These are phyloP conservation scores for Metalampra italica DNA, from an alignment of 2,888 invertebrate species.

Conservation along the genomic window DNA sequence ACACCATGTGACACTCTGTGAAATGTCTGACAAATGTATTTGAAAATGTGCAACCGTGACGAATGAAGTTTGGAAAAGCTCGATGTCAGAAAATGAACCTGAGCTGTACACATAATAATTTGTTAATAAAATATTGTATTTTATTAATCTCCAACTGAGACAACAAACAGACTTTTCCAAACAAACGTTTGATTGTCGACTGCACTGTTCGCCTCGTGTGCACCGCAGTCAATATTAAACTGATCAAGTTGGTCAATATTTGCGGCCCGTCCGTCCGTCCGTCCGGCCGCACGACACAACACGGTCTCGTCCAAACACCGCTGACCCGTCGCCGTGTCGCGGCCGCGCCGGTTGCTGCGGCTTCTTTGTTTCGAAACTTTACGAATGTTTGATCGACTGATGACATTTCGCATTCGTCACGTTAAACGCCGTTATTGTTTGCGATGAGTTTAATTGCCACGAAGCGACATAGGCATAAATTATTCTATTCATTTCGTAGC, in stretches of 20 bases:
- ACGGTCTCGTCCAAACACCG: conserved; percentile 11
- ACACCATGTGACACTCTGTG: not conserved
- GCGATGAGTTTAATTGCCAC: conserved; percentile 19
- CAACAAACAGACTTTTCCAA: not conserved
- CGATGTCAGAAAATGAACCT: no score
- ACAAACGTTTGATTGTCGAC: conserved; percentile 5
- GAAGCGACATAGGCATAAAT: conserved; percentile 21
- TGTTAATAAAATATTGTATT: not conserved
- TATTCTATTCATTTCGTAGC: conserved; percentile 18
- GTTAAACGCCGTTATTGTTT: conserved; percentile 17
- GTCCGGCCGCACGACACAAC: conserved; percentile 11
- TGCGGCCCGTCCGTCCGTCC: conserved; percentile 15
- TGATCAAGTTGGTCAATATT: conserved; percentile 39
- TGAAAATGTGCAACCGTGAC: no score
- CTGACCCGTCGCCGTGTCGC: conserved; percentile 5
- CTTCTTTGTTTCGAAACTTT: conserved; percentile 15
- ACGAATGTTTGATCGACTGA: conserved; percentile 15
- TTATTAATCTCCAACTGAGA: not conserved
- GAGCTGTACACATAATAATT: not conserved
- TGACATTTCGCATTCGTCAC: conserved; percentile 14
- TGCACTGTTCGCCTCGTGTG: conserved; percentile 22
- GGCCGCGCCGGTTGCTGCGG: conserved; percentile 1
- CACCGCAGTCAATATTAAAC: conserved; percentile 30
- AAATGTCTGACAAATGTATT: no score
- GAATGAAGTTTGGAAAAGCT: no score